These are phyloP conservation scores for Chinchilla lanigera DNA, from an alignment of 2,113 vertebrate genomes.

Conservation along the genomic window DNA sequence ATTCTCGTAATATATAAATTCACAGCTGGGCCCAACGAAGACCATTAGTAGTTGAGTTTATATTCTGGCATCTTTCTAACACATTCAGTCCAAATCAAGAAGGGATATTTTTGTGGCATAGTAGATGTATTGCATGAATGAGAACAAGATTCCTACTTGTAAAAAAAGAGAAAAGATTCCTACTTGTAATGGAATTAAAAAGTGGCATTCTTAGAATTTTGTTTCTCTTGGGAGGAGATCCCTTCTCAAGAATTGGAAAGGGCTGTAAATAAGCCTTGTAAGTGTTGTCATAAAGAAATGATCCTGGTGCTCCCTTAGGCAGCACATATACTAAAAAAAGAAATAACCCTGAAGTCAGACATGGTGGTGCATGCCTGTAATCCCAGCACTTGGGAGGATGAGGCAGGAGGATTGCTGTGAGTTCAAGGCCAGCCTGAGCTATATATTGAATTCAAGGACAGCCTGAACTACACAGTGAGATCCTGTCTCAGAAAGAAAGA, in stretches of 20 bases:
- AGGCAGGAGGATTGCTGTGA: background rate
- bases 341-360: background rate
- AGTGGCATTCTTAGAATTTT: background rate
- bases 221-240: background rate
- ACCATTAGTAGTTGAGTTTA: background rate
- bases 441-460: background rate
- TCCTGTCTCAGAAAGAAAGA: background rate
- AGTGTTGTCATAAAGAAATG: background rate
- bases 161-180: background rate
- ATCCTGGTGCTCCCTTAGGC: background rate
- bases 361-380: background rate
- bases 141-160: conserved; percentile 36
- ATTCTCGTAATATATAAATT: conserved; percentile 64
- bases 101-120: background rate
- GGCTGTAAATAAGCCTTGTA: conserved; percentile 60
- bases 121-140: background rate
- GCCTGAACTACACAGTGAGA: background rate
- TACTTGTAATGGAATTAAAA: background rate
- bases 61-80: conserved; percentile 41
- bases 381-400: background rate
- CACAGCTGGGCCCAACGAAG: background rate
- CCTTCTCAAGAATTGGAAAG: background rate
- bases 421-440: background rate
- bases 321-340: too few species aligned
- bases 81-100: background rate